Evolutionary conservation across 2,113 vertebrate genomes (phyloP).

Genomic region (Pedionomus torquatus): DNA sequence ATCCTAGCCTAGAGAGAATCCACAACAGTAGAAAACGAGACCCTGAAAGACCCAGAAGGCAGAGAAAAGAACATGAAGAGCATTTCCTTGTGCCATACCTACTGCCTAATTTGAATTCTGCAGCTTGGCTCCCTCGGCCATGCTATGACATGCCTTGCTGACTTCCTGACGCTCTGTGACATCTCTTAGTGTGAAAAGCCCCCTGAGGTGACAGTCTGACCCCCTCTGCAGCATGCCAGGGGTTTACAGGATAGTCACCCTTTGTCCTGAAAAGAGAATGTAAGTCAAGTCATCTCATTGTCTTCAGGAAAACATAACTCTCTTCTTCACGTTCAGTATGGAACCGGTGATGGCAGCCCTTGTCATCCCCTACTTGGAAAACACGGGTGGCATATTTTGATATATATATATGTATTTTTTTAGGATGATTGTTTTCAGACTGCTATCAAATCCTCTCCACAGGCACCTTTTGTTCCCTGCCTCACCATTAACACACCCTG

Average conservation of each 20-base stretch:
- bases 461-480: background rate
- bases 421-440: background rate
- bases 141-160: background rate
- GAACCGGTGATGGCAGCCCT: background rate
- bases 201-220: fast-evolving
- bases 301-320: background rate
- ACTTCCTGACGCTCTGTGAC: background rate
- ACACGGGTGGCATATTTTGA: background rate
- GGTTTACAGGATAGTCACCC: background rate
- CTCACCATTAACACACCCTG: background rate
- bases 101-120: background rate
- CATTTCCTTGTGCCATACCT: background rate
- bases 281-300: background rate
- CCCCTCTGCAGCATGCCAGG: background rate
- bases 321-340: background rate
- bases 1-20: background rate
- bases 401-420: background rate
- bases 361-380: background rate
- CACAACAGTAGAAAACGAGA: fast-evolving
- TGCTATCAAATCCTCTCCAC: background rate
- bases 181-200: background rate
- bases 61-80: background rate
- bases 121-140: fast-evolving
- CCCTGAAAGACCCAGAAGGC: background rate
- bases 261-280: background rate